Percentiles rank a stretch among this genome's conserved stretches.
Conservation (phyloP, 2,888 invertebrate species). For the Diaphora mendica region DNA sequence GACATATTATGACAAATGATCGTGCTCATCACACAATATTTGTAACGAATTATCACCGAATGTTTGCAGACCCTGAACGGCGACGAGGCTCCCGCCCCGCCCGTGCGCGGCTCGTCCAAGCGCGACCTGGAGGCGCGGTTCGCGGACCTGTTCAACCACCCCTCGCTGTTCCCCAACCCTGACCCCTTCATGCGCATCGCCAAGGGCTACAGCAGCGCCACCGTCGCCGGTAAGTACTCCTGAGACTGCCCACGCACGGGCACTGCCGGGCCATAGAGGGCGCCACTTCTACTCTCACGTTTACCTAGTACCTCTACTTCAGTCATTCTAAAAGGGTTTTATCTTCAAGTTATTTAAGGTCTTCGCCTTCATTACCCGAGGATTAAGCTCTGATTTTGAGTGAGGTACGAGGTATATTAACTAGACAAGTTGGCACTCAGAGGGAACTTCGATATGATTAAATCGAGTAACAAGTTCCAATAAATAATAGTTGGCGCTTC, state of each 20-base stretch:
- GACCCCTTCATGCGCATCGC: slow-evolving; percentile 89
- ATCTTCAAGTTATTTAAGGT: background rate
- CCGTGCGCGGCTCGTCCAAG: slow-evolving; percentile 88
- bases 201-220: slow-evolving; percentile 90
- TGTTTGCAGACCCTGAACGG: slow-evolving; percentile 61
- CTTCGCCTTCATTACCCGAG: background rate
- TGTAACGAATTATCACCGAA: too few relatives aligned
- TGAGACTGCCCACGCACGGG: slow-evolving; percentile 35
- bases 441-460: background rate
- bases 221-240: slow-evolving; percentile 77
- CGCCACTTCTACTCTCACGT: background rate
- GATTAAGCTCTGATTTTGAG: background rate
- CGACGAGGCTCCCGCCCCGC: slow-evolving; percentile 84
- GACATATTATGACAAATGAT: too few relatives aligned
- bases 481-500: background rate
- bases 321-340: background rate
- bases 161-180: slow-evolving; percentile 89
- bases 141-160: slow-evolving; percentile 87
- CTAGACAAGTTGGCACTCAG: background rate
- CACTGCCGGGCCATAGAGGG: background rate
- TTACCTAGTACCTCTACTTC: background rate
- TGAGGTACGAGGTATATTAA: background rate
- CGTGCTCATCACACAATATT: too few relatives aligned
- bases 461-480: background rate
- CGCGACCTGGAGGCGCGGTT: slow-evolving; percentile 90